A percentile compares a stretch with the other conserved stretches of the same genome.
These are phyloP conservation scores for Amblyjoppa fuscipennis DNA, from an alignment of 2,888 invertebrate species.

Conservation along the genomic window DNA sequence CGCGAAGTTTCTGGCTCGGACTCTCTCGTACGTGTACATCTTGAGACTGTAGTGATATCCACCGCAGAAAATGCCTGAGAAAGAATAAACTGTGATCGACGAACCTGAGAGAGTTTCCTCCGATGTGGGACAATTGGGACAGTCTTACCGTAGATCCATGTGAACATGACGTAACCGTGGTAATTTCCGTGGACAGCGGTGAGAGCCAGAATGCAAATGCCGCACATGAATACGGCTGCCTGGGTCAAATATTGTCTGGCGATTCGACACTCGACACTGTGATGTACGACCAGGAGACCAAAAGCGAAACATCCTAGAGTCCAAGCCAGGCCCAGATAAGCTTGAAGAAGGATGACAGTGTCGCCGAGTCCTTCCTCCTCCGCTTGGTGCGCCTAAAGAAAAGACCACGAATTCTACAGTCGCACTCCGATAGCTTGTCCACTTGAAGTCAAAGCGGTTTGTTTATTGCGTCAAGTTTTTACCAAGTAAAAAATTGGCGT, in stretches of 20 bases:
- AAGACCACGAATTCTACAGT: not conserved
- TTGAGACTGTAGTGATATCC: slow-evolving; percentile 95
- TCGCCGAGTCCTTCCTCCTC: slow-evolving; percentile 91
- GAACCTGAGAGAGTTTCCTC: no score
- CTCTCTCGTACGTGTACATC: slow-evolving; percentile 95
- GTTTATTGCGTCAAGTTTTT: slow-evolving; percentile 71
- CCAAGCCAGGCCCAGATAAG: slow-evolving; percentile 93
- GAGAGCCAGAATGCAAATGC: slow-evolving; percentile 91
- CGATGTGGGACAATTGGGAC: not conserved
- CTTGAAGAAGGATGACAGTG: slow-evolving; percentile 89
- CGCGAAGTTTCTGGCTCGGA: slow-evolving; percentile 94
- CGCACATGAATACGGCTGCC: slow-evolving; percentile 92
- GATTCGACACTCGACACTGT: slow-evolving; percentile 93
- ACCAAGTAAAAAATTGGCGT: slow-evolving; percentile 94
- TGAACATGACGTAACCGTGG: slow-evolving; percentile 92
- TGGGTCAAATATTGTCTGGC: slow-evolving; percentile 94
- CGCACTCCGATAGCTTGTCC: not conserved
- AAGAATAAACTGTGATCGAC: slow-evolving; percentile 62
- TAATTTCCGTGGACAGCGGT: slow-evolving; percentile 92
- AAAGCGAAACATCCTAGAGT: slow-evolving; percentile 93
- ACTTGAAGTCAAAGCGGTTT: no score
- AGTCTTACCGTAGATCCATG: slow-evolving; percentile 91
- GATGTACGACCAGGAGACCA: slow-evolving; percentile 93
- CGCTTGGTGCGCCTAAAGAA: slow-evolving; percentile 89
- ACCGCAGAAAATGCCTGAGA: slow-evolving; percentile 92